Evolutionary conservation across 1,140 invertebrate genomes (phyloP), one percentile per base, ranked within the genome.

Genomic region (Pseudomyrmex cubaensis): DNA sequence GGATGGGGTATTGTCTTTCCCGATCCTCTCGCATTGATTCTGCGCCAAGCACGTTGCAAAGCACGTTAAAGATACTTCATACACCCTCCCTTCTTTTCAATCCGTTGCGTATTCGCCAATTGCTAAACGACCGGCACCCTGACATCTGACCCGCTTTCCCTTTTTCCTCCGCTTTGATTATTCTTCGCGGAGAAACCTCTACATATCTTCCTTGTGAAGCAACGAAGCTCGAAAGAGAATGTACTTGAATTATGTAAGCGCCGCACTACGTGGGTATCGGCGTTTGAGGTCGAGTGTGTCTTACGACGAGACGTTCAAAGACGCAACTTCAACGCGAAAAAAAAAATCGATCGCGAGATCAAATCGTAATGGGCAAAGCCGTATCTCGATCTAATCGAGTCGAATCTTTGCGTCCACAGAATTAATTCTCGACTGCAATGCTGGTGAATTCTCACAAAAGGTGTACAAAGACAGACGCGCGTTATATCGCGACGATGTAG

Each of bases 211-310:
- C 50, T 13, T n/a, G 61, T 22, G 44, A 20, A 12, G n/a, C 25
- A 54, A 62, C 25, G 44, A 87, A 74, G 63, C 73, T 25, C 25
- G 25, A 25, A 25, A 25, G 67, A 91, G 87, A 92, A 92, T 91
- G 89, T 87, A 83, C 89, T 83, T 90, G 88, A 92, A 92, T 91
- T 90, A 91, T 91, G 86, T 86, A 90, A 86, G 70, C 74, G 63
- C 62, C 78, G 77, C 35, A 35, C 35, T 35, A 35, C 35, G 80
- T 83, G 83, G 85, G 89, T 92, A 92, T 91, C 85, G 85, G 86
- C 50, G 44, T 77, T 83, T 83, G 90, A 92, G 91, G 90, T 92
- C 87, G 90, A 93, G 91, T 83, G 90, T 88, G 87, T 85, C 77
- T 78, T 83, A 78, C 72, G 20, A 62, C 54, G 69, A 87, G 59